Conservation (phyloP, 2,888 invertebrate species). For the Sinohyriopsis cumingii region DNA sequence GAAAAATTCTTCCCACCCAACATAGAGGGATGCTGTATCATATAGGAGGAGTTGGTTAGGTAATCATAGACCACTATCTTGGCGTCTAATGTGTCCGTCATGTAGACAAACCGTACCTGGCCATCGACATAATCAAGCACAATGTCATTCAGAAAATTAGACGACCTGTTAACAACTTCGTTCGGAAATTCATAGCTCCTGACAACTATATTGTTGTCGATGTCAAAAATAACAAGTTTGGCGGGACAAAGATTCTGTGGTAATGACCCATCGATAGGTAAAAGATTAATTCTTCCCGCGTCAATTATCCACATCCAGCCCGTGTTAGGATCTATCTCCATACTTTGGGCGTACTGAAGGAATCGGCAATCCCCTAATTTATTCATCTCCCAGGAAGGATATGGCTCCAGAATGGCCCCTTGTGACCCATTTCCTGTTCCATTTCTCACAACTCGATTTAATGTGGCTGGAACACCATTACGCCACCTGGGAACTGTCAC, state of each 20-base stretch:
- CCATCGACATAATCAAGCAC: conserved; percentile 32
- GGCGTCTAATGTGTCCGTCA: conserved; percentile 26
- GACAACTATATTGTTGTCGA: conserved; percentile 6
- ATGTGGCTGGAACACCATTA: conserved; percentile 41
- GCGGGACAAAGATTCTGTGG: conserved; percentile 30
- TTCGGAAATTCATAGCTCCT: conserved; percentile 22
- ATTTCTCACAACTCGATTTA: conserved; percentile 21
- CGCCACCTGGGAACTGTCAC: conserved; percentile 51
- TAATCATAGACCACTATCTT: conserved; percentile 30
- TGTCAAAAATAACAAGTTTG: conserved; percentile 29
- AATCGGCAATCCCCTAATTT: conserved; percentile 23
- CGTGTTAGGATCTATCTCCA: conserved; percentile 38
- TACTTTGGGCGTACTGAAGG: conserved; percentile 39
- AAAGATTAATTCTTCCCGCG: conserved; percentile 25
- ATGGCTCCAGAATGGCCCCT: conserved; percentile 21
- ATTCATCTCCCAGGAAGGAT: conserved; percentile 31
- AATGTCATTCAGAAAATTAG: conserved; percentile 37
- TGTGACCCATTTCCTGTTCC: conserved; percentile 2
- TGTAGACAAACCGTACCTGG: conserved; percentile 26
- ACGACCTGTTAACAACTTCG: conserved; percentile 19
- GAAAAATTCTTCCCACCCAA: not conserved
- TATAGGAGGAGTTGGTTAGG: conserved; percentile 18
- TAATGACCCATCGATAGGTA: not conserved
- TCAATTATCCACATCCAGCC: conserved; percentile 48
- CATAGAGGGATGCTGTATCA: conserved; percentile 25